Evolutionary conservation across 2,113 vertebrate genomes (phyloP).

Genomic region (Toxotes chatareus): DNA sequence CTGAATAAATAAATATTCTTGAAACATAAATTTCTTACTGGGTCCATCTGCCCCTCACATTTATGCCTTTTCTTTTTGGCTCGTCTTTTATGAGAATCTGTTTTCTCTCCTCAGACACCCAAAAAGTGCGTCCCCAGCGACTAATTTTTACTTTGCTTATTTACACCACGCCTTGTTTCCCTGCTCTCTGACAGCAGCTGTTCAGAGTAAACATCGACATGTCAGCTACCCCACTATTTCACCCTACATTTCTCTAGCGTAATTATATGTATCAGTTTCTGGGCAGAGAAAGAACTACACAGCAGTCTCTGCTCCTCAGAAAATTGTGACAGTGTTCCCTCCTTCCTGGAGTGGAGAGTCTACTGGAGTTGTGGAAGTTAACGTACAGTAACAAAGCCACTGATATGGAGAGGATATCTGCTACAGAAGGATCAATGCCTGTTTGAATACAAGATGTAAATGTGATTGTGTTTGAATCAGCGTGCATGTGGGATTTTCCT

Average conservation of each 20-base stretch:
- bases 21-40: neutral
- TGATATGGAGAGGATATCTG: conserved; percentile 12
- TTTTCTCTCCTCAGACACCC: conserved; percentile 28
- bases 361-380: conserved; percentile 32
- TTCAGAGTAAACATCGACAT: conserved; percentile 61
- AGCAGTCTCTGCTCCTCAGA: conserved; percentile 37
- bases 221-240: conserved; percentile 67
- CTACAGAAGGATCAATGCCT: neutral
- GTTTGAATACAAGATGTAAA: neutral
- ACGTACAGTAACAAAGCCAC: conserved; percentile 18
- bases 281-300: conserved; percentile 62
- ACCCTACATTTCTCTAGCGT: conserved; percentile 38
- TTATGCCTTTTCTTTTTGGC: neutral
- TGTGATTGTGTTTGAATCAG: neutral
- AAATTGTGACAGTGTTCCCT: conserved; percentile 51
- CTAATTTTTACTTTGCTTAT: conserved; percentile 58
- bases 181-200: conserved; percentile 70
- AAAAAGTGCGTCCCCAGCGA: conserved; percentile 17
- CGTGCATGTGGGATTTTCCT: no score
- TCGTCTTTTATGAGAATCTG: conserved; percentile 14
- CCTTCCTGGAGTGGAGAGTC: conserved; percentile 34
- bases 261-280: conserved; percentile 72
- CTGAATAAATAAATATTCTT: conserved; percentile 19
- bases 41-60: neutral
- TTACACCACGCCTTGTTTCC: conserved; percentile 62